Evolutionary conservation across 2,888 invertebrate species (phyloP).

Genomic region (Argyra leucocephala): DNA sequence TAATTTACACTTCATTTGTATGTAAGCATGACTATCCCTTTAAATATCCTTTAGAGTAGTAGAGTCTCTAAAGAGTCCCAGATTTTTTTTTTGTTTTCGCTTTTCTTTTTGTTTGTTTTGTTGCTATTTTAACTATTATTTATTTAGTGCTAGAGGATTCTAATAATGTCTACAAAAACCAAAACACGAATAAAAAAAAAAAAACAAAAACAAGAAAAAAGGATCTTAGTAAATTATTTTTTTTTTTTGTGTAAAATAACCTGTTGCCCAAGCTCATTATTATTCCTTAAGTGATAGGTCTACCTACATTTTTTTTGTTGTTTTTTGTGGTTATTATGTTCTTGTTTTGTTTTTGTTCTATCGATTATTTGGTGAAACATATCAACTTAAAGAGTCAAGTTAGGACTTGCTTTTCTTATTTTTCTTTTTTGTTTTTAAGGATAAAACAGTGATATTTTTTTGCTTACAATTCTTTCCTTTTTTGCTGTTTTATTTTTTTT

Average conservation of each 20-base stretch:
- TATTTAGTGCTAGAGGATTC: neutral
- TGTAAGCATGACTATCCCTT: neutral
- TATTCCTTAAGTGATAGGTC: conserved; percentile 6
- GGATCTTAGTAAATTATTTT: neutral
- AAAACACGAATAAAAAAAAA: neutral
- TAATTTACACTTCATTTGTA: conserved; percentile 1
- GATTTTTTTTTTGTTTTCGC: neutral
- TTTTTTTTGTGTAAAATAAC: neutral
- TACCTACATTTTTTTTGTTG: neutral
- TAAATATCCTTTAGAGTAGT: neutral
- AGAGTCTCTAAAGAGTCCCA: neutral
- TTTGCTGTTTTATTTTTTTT: too few species aligned
- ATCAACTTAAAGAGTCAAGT: neutral
- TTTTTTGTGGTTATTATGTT: neutral
- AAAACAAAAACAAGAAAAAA: neutral
- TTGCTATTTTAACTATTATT: neutral
- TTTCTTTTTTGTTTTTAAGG: too few species aligned
- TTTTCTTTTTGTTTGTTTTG: neutral
- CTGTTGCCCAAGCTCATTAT: neutral
- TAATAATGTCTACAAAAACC: neutral
- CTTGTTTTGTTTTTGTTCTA: neutral
- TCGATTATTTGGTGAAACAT: neutral
- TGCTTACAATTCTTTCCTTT: too few species aligned
- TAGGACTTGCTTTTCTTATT: neutral
- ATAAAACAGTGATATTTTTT: too few species aligned